These are phyloP conservation scores for Psammodynastes pulverulentus DNA, from an alignment of 2,113 vertebrate species.

Conservation along the genomic window DNA sequence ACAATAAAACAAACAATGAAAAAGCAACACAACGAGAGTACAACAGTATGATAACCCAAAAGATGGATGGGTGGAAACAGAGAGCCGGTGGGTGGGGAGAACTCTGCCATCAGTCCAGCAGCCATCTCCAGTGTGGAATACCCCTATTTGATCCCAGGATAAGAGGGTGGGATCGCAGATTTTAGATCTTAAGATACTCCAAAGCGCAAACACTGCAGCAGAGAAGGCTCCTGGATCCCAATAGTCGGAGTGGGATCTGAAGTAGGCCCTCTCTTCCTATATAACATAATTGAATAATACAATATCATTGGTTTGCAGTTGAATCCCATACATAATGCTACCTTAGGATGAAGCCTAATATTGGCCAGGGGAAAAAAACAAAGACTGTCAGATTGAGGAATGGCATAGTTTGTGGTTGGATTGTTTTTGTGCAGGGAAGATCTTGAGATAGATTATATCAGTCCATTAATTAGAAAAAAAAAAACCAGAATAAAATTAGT, in stretches of 20 bases:
- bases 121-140: not conserved
- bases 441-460: not conserved
- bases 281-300: not conserved
- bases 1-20: not conserved
- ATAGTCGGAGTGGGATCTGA: not conserved
- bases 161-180: not conserved
- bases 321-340: not conserved
- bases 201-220: not conserved
- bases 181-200: not conserved
- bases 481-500: not conserved
- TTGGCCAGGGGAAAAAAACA: not conserved
- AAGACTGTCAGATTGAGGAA: not conserved
- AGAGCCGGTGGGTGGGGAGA: not conserved
- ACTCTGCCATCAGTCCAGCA: not conserved
- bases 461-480: not conserved
- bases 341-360: not conserved
- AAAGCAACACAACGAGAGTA: not conserved
- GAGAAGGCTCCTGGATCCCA: not conserved
- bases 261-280: not conserved
- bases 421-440: not conserved
- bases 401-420: not conserved
- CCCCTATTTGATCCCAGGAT: not conserved
- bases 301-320: not conserved
- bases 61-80: not conserved
- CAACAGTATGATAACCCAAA: not conserved